These are phyloP conservation scores for Semaprochilodus insignis DNA, from an alignment of 2,797 vertebrate genomes.

Conservation along the genomic window DNA sequence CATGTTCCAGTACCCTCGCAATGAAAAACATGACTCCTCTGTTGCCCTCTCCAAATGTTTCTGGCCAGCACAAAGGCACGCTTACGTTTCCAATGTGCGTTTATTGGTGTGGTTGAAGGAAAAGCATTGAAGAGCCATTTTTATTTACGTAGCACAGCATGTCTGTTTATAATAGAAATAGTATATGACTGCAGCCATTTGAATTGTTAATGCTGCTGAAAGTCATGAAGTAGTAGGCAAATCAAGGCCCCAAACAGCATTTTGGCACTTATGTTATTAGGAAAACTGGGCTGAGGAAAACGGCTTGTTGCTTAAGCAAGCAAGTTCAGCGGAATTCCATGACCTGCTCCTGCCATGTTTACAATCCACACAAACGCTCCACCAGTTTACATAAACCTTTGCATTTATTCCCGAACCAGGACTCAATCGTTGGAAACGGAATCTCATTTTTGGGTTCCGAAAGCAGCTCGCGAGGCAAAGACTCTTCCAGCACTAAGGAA, in stretches of 20 bases:
- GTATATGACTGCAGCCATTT: not conserved
- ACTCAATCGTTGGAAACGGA: not conserved
- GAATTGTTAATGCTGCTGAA: not conserved
- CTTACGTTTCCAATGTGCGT: not conserved
- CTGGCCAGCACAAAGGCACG: not conserved
- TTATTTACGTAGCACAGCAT: not conserved
- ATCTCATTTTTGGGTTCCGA: conserved; percentile 4
- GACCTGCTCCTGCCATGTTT: conserved; percentile 1
- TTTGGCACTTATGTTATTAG: not conserved
- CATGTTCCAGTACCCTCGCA: conserved; percentile 23
- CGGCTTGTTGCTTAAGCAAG: not conserved
- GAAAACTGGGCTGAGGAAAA: not conserved
- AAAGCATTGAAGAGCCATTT: not conserved
- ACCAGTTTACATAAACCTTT: not conserved
- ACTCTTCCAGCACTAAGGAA: conserved; percentile 28
- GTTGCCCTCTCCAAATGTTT: conserved; percentile 22
- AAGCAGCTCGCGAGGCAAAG: not conserved
- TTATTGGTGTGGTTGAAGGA: conserved; percentile 6
- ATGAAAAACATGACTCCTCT: conserved; percentile 58
- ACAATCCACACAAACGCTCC: not conserved
- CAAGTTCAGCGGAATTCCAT: conserved; percentile 8
- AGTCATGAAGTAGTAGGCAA: not conserved
- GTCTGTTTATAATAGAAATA: not conserved
- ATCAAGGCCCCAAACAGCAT: not conserved
- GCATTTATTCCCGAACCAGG: not conserved